Evolutionary conservation across 2,113 vertebrate species (phyloP), one percentile per base, ranked within the genome.

Genomic region (Pedetes capensis): DNA sequence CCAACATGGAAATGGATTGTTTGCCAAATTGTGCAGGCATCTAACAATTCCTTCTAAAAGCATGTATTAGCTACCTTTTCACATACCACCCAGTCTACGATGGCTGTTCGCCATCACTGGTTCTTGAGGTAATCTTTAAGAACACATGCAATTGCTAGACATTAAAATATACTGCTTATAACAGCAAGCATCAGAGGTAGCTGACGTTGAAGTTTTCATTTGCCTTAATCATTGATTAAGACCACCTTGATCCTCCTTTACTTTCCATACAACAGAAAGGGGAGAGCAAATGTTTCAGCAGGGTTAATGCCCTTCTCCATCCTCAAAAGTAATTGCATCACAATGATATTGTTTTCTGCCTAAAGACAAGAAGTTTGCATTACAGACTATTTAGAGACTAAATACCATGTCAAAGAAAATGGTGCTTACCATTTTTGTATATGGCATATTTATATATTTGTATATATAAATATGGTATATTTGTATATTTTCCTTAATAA

Each of bases 171-270:
- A 71, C 10, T 37, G 53, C 7, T 83, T 91, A 32, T 13, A 89
- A 80, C 0, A 87, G 34, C 5, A 90, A 91, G 72, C 79, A 14
- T 44, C 16, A 61, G 68, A 92, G 32, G 49, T 8, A 59, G 44
- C 5, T 51, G 51, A 61, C 29, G n/a, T 69, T 42, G 27, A 83
- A 90, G 49, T n/a, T 18, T 82, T 74, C 34, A 53, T 55, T 74
- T 93, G 72, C 6, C 61, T 86, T 55, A 76, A 51, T 92, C 66
- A 86, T 81, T 29, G 68, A 91, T 39, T 75, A 55, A 89, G n/a
- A n/a, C n/a, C 14, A 61, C 16, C 23, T 59, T 25, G 22, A 37
- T 76, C 22, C 37, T 11, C 69, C 71, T 87, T 32, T 8, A 59
- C 13, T 78, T 55, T 12, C 59, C 11, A 13, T 8, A 32, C 14